Base-by-base conservation (phyloP, 2,797 vertebrate genomes). In the Sebastiscus tertius region DNA sequence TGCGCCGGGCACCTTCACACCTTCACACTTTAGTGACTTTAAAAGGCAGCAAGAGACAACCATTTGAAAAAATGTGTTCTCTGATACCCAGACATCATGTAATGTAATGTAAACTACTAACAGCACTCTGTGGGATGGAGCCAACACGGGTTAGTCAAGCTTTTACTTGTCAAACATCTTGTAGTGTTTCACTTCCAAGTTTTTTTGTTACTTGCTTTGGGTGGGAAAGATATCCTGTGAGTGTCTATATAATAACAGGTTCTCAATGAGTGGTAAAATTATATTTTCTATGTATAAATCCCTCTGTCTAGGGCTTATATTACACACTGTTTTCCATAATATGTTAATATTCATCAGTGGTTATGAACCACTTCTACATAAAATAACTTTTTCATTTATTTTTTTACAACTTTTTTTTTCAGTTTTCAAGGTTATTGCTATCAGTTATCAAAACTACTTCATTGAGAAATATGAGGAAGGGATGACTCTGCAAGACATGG, bases 21-120 rank as follows among this genome's bases (percentile, higher is more conserved):
- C 68, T 82, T 88, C 80, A 83, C 77, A 82, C 76, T 65, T 62
- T 72, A 73, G 52, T 66, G 72, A 55, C 63, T 77, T 77, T 81
- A 81, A 89, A 82, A 73, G 46, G 71, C 60, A 81, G 56, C 71
- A 75, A 26, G 75, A 79, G 33, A 85, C 75, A 55, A 27, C 27
- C 14, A 27, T 67, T 80, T 85, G 62, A 81, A 78, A 78, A 78
- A 65, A 76, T 59, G 59, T 75, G 59, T 18, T 20, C 56, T 69
- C 24, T 52, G 76, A 72, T 55, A 79, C 69, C 49, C 74, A 66
- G 74, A 39, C 68, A 67, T 80, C 61, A 70, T 79, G 61, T 75
- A 31, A 61, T 79, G 61, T 75, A 31, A 63, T 80, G 76, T 80
- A 31, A 80, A 81, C 24, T 58, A 27, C 64, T 26, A 49, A 36